These are phyloP conservation scores for Agrochola lychnidis DNA, from an alignment of 2,888 invertebrate species.

Conservation along the genomic window DNA sequence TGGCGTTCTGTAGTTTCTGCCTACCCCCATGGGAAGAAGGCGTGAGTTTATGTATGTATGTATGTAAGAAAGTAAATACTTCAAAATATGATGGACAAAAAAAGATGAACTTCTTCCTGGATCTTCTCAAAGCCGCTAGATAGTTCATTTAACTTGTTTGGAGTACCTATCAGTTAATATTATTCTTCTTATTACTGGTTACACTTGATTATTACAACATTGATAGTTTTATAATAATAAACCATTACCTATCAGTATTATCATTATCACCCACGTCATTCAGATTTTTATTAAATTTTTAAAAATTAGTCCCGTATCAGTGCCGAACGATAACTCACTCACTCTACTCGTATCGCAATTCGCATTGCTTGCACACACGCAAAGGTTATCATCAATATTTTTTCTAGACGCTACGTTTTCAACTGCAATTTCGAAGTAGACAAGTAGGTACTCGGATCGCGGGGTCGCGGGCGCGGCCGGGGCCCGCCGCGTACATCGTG, in stretches of 20 bases:
- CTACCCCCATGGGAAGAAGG: no score
- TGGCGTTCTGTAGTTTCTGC: no score
- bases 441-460: not conserved
- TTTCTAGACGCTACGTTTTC: not conserved
- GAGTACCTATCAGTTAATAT: not conserved
- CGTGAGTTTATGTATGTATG: no score
- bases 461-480: no score
- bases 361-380: not conserved
- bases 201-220: not conserved
- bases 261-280: not conserved
- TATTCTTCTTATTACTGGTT: not conserved
- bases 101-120: no score
- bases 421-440: not conserved
- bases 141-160: not conserved
- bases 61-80: no score
- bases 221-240: not conserved
- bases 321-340: conserved; percentile 15
- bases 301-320: not conserved
- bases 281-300: not conserved
- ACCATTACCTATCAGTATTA: not conserved
- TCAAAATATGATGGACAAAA: no score
- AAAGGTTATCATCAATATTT: not conserved
- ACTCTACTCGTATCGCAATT: not conserved
- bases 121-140: no score
- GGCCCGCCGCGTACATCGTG: not conserved